Percentiles rank a stretch among this genome's conserved stretches.
phyloP scores from a whole-genome alignment of 1,140 invertebrate species.

The Eupristina koningsbergeri region DNA sequence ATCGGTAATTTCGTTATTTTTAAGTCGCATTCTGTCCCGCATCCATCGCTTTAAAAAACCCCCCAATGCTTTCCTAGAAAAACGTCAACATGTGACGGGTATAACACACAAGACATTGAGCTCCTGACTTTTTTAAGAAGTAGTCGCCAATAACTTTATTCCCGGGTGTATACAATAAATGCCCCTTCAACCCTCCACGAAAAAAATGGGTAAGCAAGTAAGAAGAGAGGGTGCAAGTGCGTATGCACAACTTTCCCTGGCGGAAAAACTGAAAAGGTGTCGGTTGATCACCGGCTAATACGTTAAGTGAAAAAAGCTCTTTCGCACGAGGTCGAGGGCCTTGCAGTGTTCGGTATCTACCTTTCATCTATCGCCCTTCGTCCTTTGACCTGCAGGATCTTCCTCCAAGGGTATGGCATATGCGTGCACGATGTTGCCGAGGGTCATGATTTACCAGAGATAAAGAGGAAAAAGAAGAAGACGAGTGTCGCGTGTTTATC shows the following conservation, averaged over 20 bases:
- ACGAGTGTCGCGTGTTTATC: conserved; percentile 58
- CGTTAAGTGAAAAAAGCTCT: conserved; percentile 60
- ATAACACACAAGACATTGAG: background rate
- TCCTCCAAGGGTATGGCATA: conserved; percentile 55
- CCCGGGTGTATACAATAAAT: conserved; percentile 26
- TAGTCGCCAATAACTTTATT: background rate
- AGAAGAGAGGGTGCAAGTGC: background rate
- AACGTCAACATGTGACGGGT: background rate
- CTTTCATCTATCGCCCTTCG: background rate
- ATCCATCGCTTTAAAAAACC: background rate
- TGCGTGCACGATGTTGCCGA: conserved; percentile 46
- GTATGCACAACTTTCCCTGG: background rate
- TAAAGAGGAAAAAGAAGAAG: conserved; percentile 39
- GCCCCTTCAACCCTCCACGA: background rate
- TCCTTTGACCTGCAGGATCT: conserved; percentile 55
- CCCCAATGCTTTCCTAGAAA: background rate
- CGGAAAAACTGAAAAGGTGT: conserved; percentile 44
- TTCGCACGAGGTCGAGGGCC: conserved; percentile 39
- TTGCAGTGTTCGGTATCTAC: conserved; percentile 14
- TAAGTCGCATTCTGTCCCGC: background rate
- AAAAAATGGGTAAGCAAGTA: background rate
- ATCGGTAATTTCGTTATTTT: background rate
- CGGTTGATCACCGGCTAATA: conserved; percentile 60
- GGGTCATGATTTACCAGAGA: background rate
- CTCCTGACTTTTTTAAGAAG: background rate